phyloP scores from a whole-genome alignment of 2,797 vertebrate species.

The Phalanger gymnotis region DNA sequence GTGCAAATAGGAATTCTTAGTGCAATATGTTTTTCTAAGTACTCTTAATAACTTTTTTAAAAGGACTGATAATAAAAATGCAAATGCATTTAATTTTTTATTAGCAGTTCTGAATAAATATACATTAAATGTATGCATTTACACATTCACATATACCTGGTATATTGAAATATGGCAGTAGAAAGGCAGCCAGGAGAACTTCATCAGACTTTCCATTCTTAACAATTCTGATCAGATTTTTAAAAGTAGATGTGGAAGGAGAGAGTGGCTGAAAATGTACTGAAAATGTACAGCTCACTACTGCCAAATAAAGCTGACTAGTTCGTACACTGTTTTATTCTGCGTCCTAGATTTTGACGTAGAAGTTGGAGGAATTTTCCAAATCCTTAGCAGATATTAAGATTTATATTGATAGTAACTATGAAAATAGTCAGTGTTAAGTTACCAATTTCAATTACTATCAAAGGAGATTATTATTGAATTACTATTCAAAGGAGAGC shows the following conservation, averaged over 20 bases:
- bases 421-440: constrained; percentile 61
- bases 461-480: no score
- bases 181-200: constrained; percentile 78
- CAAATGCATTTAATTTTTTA: constrained; percentile 89
- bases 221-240: constrained; percentile 82
- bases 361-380: constrained; percentile 5
- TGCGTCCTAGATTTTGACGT: constrained; percentile 59
- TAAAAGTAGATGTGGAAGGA: constrained; percentile 73
- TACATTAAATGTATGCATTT: constrained; percentile 82
- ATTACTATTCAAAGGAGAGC: constrained; percentile 61
- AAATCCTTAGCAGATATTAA: constrained; percentile 53
- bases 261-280: constrained; percentile 57
- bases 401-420: constrained; percentile 65
- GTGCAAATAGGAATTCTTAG: constrained; percentile 88
- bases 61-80: constrained; percentile 90
- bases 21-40: constrained; percentile 90
- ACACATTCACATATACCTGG: constrained; percentile 78
- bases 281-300: constrained; percentile 15
- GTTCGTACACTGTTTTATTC: constrained; percentile 47
- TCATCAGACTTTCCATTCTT: constrained; percentile 78
- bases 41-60: constrained; percentile 91
- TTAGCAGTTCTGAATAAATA: constrained; percentile 85
- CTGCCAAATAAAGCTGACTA: constrained; percentile 57
- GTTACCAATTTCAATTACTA: constrained; percentile 62
- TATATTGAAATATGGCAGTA: constrained; percentile 79